phyloP scores from a whole-genome alignment of 2,113 vertebrate genomes.

The Sander vitreus region DNA sequence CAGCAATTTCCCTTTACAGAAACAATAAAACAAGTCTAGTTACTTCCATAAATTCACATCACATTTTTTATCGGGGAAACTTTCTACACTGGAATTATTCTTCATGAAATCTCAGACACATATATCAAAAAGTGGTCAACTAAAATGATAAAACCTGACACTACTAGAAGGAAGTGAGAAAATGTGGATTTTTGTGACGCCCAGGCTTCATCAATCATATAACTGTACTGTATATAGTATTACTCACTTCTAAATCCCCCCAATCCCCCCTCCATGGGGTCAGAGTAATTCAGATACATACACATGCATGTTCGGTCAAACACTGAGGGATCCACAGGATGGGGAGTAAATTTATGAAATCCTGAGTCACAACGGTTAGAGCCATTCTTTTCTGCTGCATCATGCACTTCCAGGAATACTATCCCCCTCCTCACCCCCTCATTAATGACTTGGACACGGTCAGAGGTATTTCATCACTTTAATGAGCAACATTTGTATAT shows the following conservation, averaged over 20 bases:
- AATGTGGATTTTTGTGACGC: neutral
- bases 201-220: neutral
- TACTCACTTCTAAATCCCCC: constrained; percentile 52
- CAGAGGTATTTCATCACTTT: constrained; percentile 46
- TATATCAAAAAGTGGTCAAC: neutral
- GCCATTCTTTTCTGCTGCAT: constrained; percentile 76
- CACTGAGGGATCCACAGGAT: constrained; percentile 23
- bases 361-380: constrained; percentile 69
- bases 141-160: neutral
- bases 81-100: neutral
- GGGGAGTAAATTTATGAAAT: constrained; percentile 49
- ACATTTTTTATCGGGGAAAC: neutral
- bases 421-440: constrained; percentile 42
- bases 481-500: constrained; percentile 21
- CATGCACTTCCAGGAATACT: constrained; percentile 78
- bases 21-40: neutral
- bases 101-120: neutral
- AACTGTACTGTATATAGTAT: neutral
- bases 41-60: neutral
- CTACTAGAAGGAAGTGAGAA: neutral
- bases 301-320: neutral
- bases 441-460: constrained; percentile 45
- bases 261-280: neutral
- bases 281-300: neutral
- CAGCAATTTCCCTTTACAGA: neutral